These are phyloP conservation scores for Tetragonisca angustula DNA, from an alignment of 2,888 invertebrate genomes.

Conservation along the genomic window DNA sequence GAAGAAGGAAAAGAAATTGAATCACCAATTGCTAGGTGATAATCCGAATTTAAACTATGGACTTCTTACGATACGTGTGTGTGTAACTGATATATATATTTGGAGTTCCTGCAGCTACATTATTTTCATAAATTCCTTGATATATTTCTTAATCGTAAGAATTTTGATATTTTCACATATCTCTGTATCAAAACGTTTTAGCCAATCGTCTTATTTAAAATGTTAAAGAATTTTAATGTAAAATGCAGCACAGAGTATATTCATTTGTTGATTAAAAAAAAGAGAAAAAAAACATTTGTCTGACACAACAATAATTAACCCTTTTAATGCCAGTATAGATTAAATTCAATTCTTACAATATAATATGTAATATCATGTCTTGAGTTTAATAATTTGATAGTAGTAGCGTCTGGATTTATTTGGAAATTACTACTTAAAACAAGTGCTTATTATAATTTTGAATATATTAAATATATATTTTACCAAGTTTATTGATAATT, in stretches of 20 bases:
- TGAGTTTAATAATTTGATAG: constrained; percentile 45
- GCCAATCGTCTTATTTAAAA: constrained; percentile 49
- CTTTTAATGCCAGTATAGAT: constrained; percentile 64
- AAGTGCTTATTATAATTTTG: constrained; percentile 1
- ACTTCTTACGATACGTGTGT: constrained; percentile 36
- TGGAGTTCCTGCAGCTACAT: constrained; percentile 48
- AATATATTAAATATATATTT: background rate
- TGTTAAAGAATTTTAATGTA: constrained; percentile 59
- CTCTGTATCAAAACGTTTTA: constrained; percentile 47
- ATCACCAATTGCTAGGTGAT: constrained; percentile 21
- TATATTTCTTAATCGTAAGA: constrained; percentile 39
- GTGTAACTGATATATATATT: constrained; percentile 31
- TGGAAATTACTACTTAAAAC: constrained; percentile 12
- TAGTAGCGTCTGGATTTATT: constrained; percentile 28
- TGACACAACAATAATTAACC: constrained; percentile 63
- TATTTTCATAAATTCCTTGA: constrained; percentile 47
- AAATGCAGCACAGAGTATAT: constrained; percentile 43
- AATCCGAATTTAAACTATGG: constrained; percentile 56
- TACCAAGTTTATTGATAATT: background rate
- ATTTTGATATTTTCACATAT: constrained; percentile 46
- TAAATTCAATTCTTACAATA: constrained; percentile 52
- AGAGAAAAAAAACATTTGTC: constrained; percentile 36
- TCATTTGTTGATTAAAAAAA: constrained; percentile 37
- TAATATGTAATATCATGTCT: constrained; percentile 24
- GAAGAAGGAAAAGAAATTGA: constrained; percentile 4